Conservation (phyloP, 2,888 invertebrate species). For the Panzeria rudis region DNA sequence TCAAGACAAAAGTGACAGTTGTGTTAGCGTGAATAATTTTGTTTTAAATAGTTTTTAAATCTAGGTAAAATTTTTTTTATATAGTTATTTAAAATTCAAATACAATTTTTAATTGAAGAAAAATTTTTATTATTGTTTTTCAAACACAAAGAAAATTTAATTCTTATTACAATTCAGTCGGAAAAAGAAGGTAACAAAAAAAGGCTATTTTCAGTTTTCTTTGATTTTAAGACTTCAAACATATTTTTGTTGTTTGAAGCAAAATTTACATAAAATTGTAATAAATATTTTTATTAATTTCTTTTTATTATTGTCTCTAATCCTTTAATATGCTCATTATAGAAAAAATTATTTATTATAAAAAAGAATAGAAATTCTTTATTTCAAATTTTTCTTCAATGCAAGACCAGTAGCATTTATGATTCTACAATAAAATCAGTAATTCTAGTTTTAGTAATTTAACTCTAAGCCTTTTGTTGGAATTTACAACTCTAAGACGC, state of each 20-base stretch:
- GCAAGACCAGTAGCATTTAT: conserved; percentile 57
- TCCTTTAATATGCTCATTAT: conserved; percentile 49
- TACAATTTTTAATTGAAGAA: background rate
- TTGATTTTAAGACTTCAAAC: background rate
- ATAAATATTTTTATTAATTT: conserved; percentile 34
- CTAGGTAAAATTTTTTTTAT: background rate
- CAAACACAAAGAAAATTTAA: conserved; percentile 4
- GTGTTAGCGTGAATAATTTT: background rate
- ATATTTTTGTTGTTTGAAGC: background rate
- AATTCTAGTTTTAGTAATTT: background rate
- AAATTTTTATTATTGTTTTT: background rate
- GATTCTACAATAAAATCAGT: background rate
- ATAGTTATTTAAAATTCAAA: background rate
- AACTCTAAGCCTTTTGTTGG: background rate
- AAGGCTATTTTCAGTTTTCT: background rate
- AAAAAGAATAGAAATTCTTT: background rate
- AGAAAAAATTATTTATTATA: background rate
- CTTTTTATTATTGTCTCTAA: background rate
- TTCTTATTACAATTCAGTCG: conserved; percentile 4
- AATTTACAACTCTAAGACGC: background rate
- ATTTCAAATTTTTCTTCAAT: background rate
- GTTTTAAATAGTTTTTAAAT: background rate
- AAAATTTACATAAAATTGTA: conserved; percentile 45
- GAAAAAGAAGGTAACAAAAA: background rate
- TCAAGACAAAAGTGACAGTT: conserved; percentile 16